phyloP scores from a whole-genome alignment of 35 echinoderm and acorn worm genomes.

The Amphiura filiformis region DNA sequence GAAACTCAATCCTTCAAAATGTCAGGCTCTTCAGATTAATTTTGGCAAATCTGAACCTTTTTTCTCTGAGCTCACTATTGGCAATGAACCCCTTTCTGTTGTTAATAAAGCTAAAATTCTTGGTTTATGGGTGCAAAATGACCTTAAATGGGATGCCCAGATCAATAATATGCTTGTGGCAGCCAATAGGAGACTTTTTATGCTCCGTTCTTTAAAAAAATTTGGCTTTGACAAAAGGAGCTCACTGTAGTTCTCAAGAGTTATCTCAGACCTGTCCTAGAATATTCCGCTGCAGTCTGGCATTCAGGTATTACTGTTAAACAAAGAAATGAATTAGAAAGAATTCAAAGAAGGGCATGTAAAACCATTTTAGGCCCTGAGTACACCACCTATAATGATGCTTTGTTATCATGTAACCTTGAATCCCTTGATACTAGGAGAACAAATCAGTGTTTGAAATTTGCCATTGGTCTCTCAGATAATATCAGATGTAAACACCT shows the following conservation, averaged over 20 bases:
- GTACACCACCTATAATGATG: not conserved
- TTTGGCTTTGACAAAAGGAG: constrained; percentile 24
- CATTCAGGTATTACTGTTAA: constrained; percentile 25
- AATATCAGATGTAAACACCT: not conserved
- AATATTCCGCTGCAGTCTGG: constrained; percentile 42
- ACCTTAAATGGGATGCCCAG: constrained; percentile 40
- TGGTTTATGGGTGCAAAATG: constrained; percentile 2
- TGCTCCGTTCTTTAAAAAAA: constrained; percentile 25
- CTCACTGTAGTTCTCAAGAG: constrained; percentile 17
- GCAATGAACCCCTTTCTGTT: not conserved
- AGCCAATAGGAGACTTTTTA: constrained; percentile 36
- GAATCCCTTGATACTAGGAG: not conserved
- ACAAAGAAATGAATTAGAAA: constrained; percentile 18
- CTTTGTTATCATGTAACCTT: not conserved
- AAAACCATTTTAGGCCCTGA: constrained; percentile 20
- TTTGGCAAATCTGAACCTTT: not conserved
- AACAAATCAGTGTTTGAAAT: not conserved
- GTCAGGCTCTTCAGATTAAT: not conserved
- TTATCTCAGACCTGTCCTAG: constrained; percentile 34
- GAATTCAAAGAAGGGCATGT: constrained; percentile 50
- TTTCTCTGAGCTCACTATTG: not conserved
- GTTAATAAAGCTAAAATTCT: constrained; percentile 20
- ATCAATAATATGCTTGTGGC: constrained; percentile 17
- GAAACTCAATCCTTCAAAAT: not conserved
- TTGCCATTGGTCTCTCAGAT: not conserved